Evolutionary conservation across 1,140 invertebrate genomes (phyloP).

Genomic region (Cydia amplana): DNA sequence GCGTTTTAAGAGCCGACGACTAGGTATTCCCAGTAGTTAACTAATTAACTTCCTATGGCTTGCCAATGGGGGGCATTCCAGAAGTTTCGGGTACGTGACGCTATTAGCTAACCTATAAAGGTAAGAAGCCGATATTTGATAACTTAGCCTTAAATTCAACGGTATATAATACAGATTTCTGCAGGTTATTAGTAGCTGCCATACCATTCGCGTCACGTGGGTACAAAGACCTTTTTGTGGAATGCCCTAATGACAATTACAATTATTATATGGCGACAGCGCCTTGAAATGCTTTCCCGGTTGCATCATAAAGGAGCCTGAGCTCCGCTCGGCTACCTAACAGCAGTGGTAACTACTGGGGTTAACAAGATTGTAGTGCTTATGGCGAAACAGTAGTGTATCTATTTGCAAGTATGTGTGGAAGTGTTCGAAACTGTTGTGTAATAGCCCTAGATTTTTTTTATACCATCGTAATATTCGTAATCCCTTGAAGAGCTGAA

Average conservation of each 20-base stretch:
- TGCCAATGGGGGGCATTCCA: no score
- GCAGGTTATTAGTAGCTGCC: no score
- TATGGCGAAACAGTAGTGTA: slow-evolving; percentile 35
- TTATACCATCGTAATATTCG: slow-evolving; percentile 57
- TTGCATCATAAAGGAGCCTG: not conserved
- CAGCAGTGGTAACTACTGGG: not conserved
- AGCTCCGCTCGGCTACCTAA: not conserved
- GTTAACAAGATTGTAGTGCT: not conserved
- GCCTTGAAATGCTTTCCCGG: not conserved
- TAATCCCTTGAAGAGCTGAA: slow-evolving; percentile 59
- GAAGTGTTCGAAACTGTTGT: slow-evolving; percentile 53
- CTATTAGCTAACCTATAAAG: no score
- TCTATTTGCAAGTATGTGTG: slow-evolving; percentile 38
- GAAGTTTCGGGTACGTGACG: no score
- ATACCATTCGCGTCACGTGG: no score
- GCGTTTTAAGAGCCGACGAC: not conserved
- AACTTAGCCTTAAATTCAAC: no score
- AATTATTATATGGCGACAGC: no score
- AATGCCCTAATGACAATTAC: no score
- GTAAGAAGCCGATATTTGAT: no score
- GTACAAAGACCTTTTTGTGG: no score
- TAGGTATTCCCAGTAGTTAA: not conserved
- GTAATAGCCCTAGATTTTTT: slow-evolving; percentile 56
- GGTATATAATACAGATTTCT: no score
- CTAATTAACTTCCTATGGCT: not conserved